phyloP scores from a whole-genome alignment of 2,113 vertebrate species.

The rabbit (Oryctolagus cuniculus) region DNA sequence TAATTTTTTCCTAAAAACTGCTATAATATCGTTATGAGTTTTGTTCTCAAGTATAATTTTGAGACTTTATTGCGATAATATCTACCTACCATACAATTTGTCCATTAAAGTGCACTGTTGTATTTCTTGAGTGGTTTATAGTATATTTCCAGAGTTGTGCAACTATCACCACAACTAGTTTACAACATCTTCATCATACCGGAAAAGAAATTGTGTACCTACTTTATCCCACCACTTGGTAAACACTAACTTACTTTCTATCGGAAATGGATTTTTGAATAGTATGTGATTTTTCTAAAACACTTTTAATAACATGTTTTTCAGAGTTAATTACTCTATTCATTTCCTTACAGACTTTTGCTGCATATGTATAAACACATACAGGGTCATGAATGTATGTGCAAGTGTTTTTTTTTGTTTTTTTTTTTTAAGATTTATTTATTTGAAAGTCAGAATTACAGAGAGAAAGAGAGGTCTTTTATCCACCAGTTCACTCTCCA shows the following conservation, averaged over 20 bases:
- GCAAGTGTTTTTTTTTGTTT: too few species aligned
- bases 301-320: neutral
- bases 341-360: constrained; percentile 6
- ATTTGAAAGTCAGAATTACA: too few species aligned
- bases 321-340: constrained; percentile 43
- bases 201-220: neutral
- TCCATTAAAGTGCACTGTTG: constrained; percentile 16
- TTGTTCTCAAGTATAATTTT: constrained; percentile 28
- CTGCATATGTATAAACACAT: neutral
- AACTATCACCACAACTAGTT: neutral
- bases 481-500: too few species aligned
- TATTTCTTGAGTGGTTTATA: constrained; percentile 10
- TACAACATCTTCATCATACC: neutral
- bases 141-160: neutral
- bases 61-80: neutral
- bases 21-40: neutral
- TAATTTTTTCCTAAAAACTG: neutral
- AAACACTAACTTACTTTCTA: too few species aligned
- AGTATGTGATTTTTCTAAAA: neutral
- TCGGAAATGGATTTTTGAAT: neutral
- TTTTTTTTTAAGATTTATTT: too few species aligned
- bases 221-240: neutral
- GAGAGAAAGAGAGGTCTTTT: too few species aligned
- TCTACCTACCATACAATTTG: neutral
- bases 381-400: neutral